Conservation (phyloP, 1,140 invertebrate species). For the Thaumatotibia leucotreta region DNA sequence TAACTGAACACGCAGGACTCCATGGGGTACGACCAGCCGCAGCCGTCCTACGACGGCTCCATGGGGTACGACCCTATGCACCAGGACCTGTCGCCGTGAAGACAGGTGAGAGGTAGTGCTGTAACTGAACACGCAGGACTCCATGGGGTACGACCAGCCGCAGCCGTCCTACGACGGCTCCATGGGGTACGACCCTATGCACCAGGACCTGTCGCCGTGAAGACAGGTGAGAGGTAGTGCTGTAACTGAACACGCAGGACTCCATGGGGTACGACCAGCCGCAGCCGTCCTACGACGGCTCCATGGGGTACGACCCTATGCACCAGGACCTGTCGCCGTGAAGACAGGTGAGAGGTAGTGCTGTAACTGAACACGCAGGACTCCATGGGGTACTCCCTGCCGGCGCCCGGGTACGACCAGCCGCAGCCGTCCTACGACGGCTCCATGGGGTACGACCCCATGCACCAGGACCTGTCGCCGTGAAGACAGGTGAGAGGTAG, state of each 20-base stretch:
- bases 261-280: conserved; percentile 92
- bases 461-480: too few relatives aligned
- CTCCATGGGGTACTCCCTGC: too few relatives aligned
- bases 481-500: too few relatives aligned
- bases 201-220: conserved; percentile 86
- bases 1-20: conserved; percentile 91
- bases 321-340: conserved; percentile 86
- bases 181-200: conserved; percentile 92
- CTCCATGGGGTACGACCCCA: too few relatives aligned
- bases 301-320: conserved; percentile 92
- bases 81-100: conserved; percentile 85
- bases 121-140: conserved; percentile 91
- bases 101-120: too few relatives aligned
- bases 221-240: too few relatives aligned
- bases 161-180: conserved; percentile 90
- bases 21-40: conserved; percentile 91
- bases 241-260: conserved; percentile 90
- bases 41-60: conserved; percentile 89
- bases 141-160: conserved; percentile 90
- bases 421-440: too few relatives aligned
- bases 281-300: conserved; percentile 89
- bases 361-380: too few relatives aligned
- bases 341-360: too few relatives aligned
- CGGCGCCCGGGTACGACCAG: too few relatives aligned
- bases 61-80: conserved; percentile 94